These are phyloP conservation scores for Heterodera filipjevi DNA, from an alignment of 2,888 invertebrate species.

Conservation along the genomic window DNA sequence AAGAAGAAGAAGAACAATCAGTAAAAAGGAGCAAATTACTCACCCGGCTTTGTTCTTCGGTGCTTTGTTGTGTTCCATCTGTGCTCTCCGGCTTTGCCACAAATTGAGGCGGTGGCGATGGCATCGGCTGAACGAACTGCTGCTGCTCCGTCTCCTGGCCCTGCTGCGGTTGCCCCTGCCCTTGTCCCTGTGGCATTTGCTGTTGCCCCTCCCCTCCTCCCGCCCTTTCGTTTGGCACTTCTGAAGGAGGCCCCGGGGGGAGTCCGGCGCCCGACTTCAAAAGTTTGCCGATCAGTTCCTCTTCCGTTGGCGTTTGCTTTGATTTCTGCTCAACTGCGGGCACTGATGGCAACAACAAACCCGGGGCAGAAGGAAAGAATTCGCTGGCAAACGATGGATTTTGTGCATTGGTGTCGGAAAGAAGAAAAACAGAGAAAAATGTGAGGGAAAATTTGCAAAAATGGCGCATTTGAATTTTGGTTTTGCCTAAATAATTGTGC, in stretches of 20 bases:
- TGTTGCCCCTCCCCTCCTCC: background rate
- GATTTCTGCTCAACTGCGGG: background rate
- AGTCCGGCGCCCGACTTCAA: conserved; percentile 17
- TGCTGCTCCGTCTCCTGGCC: background rate
- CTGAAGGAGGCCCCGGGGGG: conserved; percentile 10
- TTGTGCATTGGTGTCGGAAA: background rate
- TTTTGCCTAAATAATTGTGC: too few relatives aligned
- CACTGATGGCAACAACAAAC: background rate
- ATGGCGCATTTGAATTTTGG: background rate
- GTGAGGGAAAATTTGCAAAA: background rate
- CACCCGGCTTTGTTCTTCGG: too few relatives aligned
- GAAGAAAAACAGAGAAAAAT: background rate
- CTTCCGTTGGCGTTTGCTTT: conserved; percentile 18
- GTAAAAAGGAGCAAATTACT: too few relatives aligned
- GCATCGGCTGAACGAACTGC: background rate
- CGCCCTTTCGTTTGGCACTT: background rate
- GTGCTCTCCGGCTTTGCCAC: too few relatives aligned
- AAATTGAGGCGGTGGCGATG: background rate
- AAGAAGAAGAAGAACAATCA: too few relatives aligned
- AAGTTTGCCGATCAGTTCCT: conserved; percentile 16
- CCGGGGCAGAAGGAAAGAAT: conserved; percentile 4
- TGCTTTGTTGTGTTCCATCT: too few relatives aligned
- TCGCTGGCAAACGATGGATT: conserved; percentile 14
- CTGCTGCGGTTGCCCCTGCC: background rate
- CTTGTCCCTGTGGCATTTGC: background rate